Base-by-base conservation (phyloP, 1,140 invertebrate genomes). In the Heliconius hermathena region DNA sequence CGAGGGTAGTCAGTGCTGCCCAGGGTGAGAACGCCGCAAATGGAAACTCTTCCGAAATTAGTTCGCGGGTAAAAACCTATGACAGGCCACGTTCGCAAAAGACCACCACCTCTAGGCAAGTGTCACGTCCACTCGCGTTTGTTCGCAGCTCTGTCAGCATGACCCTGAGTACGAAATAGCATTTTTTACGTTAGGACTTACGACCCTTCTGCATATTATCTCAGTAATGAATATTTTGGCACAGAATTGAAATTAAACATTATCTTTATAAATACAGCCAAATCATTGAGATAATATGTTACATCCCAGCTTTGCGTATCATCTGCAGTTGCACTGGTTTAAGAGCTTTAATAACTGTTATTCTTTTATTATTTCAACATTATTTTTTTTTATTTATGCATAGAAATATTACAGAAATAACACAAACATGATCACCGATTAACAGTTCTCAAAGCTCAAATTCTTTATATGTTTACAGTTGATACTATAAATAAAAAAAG, bases 1-100 rank as follows among this genome's bases (percentile, higher is more conserved):
- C 93, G 87, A 89, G 93, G 82, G 93, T 94, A 94, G 93, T 89
- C 85, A 92, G 85, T 79, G 89, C 87, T 85, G 87, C 88, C 83
- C 84, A 87, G 87, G 87, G 85, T 88, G 88, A 88, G 82, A 84
- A 91, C 81, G 83, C 91, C 60, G 91, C 92, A 87, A 94, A 94
- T 90, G 93, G 93, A 86, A 91, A 86, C 77, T 87, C 87, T 80
- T 90, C 90, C 79, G 91, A 94, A 88, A 90, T 93, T 89, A 91
- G 91, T 86, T 86, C 88, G 80, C 89, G 91, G 74, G 90, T 92
- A 91, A 93, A 90, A 88, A 81, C 86, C 82, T 88, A 85, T 86
- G 91, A 94, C 79, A 90, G 90, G 82, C 88, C 89, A 79, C 89
- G 90, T 81, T 85, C 89, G 29, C 89, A 91, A 88, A 94, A 91